phyloP scores from a whole-genome alignment of 2,888 invertebrate species.

The Punctoribates punctum region DNA sequence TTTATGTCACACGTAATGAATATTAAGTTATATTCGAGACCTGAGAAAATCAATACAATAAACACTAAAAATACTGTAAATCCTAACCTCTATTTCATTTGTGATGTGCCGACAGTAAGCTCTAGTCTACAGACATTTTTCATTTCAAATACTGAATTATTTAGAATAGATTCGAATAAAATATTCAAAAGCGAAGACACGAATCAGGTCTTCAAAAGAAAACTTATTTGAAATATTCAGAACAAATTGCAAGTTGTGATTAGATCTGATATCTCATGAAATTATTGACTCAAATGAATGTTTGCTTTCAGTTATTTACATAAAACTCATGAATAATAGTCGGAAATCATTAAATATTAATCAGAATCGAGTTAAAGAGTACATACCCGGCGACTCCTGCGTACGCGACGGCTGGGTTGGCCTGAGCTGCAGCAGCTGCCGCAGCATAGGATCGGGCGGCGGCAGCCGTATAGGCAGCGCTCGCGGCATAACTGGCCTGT shows the following conservation, averaged over 20 bases:
- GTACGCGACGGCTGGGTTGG: constrained; percentile 50
- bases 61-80: neutral
- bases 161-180: no score
- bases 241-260: no score
- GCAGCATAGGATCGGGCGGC: constrained; percentile 51
- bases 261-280: neutral
- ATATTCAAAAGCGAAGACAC: no score
- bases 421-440: constrained; percentile 52
- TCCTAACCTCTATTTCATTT: neutral
- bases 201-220: no score
- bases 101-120: no score
- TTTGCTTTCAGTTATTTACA: neutral
- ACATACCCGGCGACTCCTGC: constrained; percentile 49
- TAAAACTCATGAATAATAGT: constrained; percentile 18
- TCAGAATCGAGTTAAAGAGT: neutral
- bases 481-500: constrained; percentile 49
- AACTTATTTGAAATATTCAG: no score
- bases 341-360: neutral
- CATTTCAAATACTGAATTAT: no score
- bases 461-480: constrained; percentile 51
- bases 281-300: constrained; percentile 16
- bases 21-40: constrained; percentile 1
- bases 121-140: no score
- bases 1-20: constrained; percentile 19
- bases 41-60: neutral